Base-by-base conservation (phyloP, 1,140 invertebrate species). In the Condylostylus longicornis region DNA sequence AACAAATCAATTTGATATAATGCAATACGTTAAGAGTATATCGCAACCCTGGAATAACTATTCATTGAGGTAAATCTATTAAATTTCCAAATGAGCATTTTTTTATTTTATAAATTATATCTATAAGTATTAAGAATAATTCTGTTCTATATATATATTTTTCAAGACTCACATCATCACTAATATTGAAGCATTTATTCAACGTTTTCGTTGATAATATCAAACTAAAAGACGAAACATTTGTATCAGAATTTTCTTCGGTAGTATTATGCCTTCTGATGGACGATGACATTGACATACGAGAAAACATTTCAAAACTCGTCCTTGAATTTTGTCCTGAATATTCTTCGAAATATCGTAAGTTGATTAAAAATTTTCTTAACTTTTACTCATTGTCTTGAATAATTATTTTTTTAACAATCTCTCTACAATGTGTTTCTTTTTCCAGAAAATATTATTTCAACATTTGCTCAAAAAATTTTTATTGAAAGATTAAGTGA, bases 261-360 rank as follows among this genome's bases (percentile, higher is more conserved):
- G 31, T 57, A 2, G 40, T 57, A 8, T 29, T 60, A 14, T 37
- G 44, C 8, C 40, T 59, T 18, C 42, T 59, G n/a, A 37, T 48
- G 5, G 57, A 60, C 21, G 57, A 60, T 35, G 48, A 47, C 14
- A 45, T 43, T 18, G 42, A 45, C 30, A 46, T 59, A 39, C 42
- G 57, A 4, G 44, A 59, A 21, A 25, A 35, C 10, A 47, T 39
- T 1, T 38, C 50, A 2, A 38, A 44, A 23, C 34, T 51, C 29
- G 37, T 54, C 13, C 25, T 42, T 20, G 42, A 22, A 2, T 35
- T 31, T 18, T 22, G 37, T 19, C 6, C 25, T 10, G 38, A 40
- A 7, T 25, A 40, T 10, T 12, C 15, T 9, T 30, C 6, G 15
- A 30, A 14, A 30, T 30, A 5, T 8, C 6, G 13, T n/a, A 9